Evolutionary conservation across 2,888 invertebrate species (phyloP).

Genomic region (Thalpophila matura): DNA sequence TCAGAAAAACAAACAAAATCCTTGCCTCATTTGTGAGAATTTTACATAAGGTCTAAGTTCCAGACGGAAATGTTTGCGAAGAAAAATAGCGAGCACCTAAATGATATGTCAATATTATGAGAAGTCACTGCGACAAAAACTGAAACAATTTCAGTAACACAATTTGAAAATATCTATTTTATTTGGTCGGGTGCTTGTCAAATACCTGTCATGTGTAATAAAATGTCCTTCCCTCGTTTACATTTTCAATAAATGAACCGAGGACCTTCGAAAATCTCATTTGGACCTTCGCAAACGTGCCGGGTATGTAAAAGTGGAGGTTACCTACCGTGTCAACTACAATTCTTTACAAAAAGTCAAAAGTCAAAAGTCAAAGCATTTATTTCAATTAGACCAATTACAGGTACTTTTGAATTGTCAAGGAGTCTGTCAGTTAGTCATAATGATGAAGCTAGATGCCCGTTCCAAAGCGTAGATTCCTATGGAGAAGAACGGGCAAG

Average conservation of each 20-base stretch:
- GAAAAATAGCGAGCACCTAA: constrained; percentile 38
- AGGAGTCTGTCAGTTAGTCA: too few relatives aligned
- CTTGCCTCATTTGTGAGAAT: constrained; percentile 38
- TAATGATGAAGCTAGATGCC: too few relatives aligned
- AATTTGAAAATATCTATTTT: constrained; percentile 65
- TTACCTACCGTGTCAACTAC: constrained; percentile 44
- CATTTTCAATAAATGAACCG: constrained; percentile 72
- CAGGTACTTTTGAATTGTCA: too few relatives aligned
- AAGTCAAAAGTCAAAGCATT: too few relatives aligned
- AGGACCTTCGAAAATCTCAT: constrained; percentile 68
- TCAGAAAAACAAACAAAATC: constrained; percentile 34
- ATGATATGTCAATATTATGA: constrained; percentile 52
- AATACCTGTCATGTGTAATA: constrained; percentile 70
- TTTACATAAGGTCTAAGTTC: constrained; percentile 43
- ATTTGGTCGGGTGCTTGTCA: constrained; percentile 65
- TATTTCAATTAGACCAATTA: too few relatives aligned
- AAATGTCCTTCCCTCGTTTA: constrained; percentile 69
- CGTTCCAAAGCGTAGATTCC: too few relatives aligned
- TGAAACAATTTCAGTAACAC: constrained; percentile 56
- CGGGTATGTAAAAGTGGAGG: constrained; percentile 63
- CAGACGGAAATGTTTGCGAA: constrained; percentile 26
- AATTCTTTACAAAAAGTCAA: too few relatives aligned
- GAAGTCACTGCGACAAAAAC: constrained; percentile 39
- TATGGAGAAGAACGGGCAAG: too few relatives aligned
- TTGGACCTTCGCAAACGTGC: constrained; percentile 69